A percentile compares a stretch with the other conserved stretches of the same genome.
Evolutionary conservation across 2,888 invertebrate genomes (phyloP).

Genomic region (Pristionchus arcanus): DNA sequence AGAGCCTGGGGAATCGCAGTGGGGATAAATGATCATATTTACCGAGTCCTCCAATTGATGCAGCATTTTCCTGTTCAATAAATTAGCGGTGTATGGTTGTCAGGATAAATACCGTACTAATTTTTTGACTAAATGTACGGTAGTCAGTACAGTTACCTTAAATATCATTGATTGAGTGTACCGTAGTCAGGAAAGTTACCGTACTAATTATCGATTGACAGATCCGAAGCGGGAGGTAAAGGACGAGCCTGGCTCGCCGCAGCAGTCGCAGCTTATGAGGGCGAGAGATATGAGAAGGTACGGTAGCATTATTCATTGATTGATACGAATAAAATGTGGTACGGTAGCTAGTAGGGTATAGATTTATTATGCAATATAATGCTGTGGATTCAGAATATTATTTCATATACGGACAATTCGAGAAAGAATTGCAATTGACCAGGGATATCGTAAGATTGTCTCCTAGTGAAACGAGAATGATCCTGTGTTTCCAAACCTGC

Average conservation of each 20-base stretch:
- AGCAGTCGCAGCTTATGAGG: conserved; percentile 45
- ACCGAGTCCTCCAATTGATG: too few relatives aligned
- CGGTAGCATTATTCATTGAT: not conserved
- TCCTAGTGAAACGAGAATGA: too few relatives aligned
- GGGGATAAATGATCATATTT: too few relatives aligned
- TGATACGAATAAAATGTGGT: not conserved
- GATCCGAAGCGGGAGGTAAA: not conserved
- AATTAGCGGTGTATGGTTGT: too few relatives aligned
- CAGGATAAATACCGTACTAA: too few relatives aligned
- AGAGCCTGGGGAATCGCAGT: too few relatives aligned
- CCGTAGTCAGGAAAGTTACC: not conserved
- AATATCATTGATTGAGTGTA: not conserved
- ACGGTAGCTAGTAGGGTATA: not conserved
- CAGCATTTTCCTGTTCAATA: too few relatives aligned
- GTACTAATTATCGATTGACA: conserved; percentile 23
- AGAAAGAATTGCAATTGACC: too few relatives aligned
- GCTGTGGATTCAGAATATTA: too few relatives aligned
- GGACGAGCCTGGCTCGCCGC: conserved; percentile 19
- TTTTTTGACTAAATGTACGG: not conserved
- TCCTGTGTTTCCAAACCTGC: too few relatives aligned
- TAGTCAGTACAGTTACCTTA: not conserved
- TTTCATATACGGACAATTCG: too few relatives aligned
- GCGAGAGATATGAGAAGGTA: conserved; percentile 8
- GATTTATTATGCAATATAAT: not conserved
- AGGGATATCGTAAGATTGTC: too few relatives aligned